Base-by-base conservation (phyloP, 1,140 invertebrate genomes). In the Drosophila lowei region DNA sequence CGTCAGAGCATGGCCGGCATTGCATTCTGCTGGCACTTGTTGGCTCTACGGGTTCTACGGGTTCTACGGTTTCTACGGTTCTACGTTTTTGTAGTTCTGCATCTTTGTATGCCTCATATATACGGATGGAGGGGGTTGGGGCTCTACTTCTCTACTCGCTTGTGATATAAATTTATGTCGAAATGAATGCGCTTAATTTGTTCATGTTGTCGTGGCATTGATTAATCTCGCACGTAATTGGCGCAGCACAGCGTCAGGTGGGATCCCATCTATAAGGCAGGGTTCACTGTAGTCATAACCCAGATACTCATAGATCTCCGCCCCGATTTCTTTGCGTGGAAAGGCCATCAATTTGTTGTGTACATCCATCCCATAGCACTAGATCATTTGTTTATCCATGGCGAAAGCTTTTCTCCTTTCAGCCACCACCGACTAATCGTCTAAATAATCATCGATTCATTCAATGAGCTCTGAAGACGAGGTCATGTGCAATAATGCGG, bases 221-320 rank as follows among this genome's bases (percentile, higher is more conserved):
- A 85, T 85, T 85, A 85, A 85, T 85, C 73, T 85, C 73, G 48
- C 83, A 81, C 81, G 68, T 85, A 85, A 88, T 86, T 74, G 58
- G 46, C 63, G 42, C 62, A 78, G 41, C 48, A 54, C 47, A 30
- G 61, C 47, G 55, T 65, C 72, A 77, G 77, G 71, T 63, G 68
- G 74, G 38, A 21, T 43, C 11, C 30, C 30, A 30, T 30, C 30
- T 9, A 30, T 18, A 8, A 28, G 23, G n/a, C 48, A 34, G 62
- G 28, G 42, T 1, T 38, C 30, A 67, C 65, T 55, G 65, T 67
- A 9, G 30, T 21, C 6, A 1, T 3, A 21, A 8, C 44, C 46
- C 23, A 21, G 25, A 11, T 23, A 16, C 8, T 8, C 2, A 47
- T 6, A 47, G 18, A 47, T 11, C 8, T 16, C 3, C 44, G 15